These are phyloP conservation scores for Protobothrops mucrosquamatus DNA, from an alignment of 2,113 vertebrate species.

Conservation along the genomic window DNA sequence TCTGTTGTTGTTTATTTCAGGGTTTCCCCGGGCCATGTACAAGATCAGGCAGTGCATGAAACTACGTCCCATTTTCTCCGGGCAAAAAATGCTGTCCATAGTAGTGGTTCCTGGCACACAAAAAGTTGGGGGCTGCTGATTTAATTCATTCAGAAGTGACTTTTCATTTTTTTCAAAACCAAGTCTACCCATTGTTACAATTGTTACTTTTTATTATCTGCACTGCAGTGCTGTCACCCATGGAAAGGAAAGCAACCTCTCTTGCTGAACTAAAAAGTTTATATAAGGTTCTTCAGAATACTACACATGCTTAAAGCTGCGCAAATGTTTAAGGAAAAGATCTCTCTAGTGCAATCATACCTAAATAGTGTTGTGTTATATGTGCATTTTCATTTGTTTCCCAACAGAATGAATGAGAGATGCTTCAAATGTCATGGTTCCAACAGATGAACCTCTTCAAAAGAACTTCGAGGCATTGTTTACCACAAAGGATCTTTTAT, in stretches of 20 bases:
- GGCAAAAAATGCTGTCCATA: too few relatives aligned
- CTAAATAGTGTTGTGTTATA: background rate
- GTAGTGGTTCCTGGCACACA: too few relatives aligned
- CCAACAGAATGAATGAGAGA: background rate
- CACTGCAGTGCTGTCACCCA: background rate
- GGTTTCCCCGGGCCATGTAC: too few relatives aligned
- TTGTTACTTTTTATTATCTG: background rate
- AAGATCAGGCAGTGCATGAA: too few relatives aligned
- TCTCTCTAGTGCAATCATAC: background rate
- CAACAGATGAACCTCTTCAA: too few relatives aligned
- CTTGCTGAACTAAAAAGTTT: background rate
- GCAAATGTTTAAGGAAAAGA: background rate
- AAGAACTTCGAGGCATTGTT: too few relatives aligned
- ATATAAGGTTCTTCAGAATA: background rate
- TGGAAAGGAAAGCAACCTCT: background rate
- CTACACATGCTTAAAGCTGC: background rate
- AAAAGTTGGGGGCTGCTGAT: too few relatives aligned
- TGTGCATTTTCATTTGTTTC: background rate
- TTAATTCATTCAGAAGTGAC: background rate
- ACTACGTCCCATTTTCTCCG: fast-evolving
- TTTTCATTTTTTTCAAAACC: background rate
- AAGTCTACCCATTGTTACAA: background rate
- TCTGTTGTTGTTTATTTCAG: background rate
- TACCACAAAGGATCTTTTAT: too few relatives aligned
- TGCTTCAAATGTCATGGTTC: background rate